phyloP scores from a whole-genome alignment of 2,888 invertebrate genomes.

The Campopleginae sp. region DNA sequence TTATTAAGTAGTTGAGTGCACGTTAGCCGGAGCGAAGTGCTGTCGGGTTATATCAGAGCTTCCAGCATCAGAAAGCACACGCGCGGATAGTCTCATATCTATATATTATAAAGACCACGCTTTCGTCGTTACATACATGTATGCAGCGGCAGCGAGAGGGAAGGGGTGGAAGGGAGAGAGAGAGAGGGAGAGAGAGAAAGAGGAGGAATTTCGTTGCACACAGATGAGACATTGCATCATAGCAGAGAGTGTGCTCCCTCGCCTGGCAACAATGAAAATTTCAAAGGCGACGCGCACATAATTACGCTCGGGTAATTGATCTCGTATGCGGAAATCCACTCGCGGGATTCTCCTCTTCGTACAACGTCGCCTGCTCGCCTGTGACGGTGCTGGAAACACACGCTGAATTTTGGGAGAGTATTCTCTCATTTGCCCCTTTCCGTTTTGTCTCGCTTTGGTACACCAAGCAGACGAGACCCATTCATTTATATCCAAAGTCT shows the following conservation, averaged over 20 bases:
- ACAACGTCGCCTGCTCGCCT: not conserved
- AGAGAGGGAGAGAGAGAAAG: not conserved
- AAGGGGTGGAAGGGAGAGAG: not conserved
- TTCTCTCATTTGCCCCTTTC: conserved; percentile 5
- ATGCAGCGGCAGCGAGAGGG: not conserved
- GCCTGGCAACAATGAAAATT: conserved; percentile 69
- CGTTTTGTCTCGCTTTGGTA: conserved; percentile 7
- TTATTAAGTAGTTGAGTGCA: conserved; percentile 82
- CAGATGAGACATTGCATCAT: conserved; percentile 24
- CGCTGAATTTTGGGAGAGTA: conserved; percentile 2
- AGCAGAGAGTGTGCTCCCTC: conserved; percentile 38
- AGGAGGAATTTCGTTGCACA: conserved; percentile 46
- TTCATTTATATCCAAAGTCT: conserved; percentile 11
- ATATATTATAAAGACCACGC: conserved; percentile 17
- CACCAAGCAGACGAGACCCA: conserved; percentile 20
- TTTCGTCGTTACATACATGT: conserved; percentile 1
- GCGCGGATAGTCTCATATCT: conserved; percentile 25
- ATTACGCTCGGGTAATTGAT: conserved; percentile 69
- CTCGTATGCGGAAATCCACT: conserved; percentile 67
- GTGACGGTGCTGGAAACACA: not conserved
- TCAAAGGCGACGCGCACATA: conserved; percentile 66
- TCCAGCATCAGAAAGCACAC: conserved; percentile 54
- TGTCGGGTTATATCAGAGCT: conserved; percentile 78
- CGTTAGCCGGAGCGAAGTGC: conserved; percentile 78
- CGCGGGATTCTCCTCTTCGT: conserved; percentile 38